These are phyloP conservation scores for Sturnira hondurensis DNA, from an alignment of 2,113 vertebrate species.

Conservation along the genomic window DNA sequence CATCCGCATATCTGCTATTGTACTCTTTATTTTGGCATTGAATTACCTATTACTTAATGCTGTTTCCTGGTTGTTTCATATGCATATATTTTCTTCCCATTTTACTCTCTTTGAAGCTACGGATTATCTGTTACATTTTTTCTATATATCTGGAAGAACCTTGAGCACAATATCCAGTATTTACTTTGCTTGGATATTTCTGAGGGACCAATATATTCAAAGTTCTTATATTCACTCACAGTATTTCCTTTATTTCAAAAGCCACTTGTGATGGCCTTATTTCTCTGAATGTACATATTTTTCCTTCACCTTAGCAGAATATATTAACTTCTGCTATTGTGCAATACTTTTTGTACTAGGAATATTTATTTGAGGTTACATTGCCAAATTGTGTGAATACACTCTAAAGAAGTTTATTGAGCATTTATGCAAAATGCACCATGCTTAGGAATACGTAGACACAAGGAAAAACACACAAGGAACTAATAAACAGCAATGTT, in stretches of 20 bases:
- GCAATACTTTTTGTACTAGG: not conserved
- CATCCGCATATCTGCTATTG: not conserved
- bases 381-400: not conserved
- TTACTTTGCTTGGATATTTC: not conserved
- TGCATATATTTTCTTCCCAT: not conserved
- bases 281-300: not conserved
- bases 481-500: not conserved
- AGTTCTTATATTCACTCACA: not conserved
- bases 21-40: not conserved
- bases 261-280: not conserved
- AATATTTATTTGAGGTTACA: not conserved
- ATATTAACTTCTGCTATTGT: slow-evolving; percentile 11
- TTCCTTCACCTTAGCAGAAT: not conserved
- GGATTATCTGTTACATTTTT: not conserved
- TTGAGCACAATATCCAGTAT: not conserved
- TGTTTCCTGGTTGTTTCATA: not conserved
- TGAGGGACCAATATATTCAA: not conserved
- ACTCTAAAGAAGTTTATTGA: not conserved
- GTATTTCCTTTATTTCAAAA: slow-evolving; percentile 3
- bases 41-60: not conserved
- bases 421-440: not conserved
- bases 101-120: not conserved
- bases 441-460: not conserved
- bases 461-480: not conserved
- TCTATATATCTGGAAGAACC: not conserved